phyloP scores from a whole-genome alignment of 53 echinoderm and acorn worm genomes.

The Temnopleurus reevesii region DNA sequence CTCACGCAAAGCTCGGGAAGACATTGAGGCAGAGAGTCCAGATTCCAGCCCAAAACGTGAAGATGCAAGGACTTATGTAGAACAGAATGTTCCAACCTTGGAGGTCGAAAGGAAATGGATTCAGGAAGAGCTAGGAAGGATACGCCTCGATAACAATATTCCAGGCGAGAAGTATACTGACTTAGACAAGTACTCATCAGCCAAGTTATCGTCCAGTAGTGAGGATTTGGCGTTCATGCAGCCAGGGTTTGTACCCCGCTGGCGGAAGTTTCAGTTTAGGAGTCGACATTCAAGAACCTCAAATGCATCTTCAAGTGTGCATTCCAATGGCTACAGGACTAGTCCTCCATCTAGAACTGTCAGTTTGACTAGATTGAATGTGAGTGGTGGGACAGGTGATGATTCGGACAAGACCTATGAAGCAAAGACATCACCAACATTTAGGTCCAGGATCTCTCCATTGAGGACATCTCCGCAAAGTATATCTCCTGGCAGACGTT shows the following conservation, averaged over 20 bases:
- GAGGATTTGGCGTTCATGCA: background rate
- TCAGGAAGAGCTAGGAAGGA: conserved; percentile 38
- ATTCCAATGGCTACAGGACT: background rate
- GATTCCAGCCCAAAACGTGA: background rate
- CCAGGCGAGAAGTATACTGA: conserved; percentile 51
- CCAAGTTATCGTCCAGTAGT: background rate
- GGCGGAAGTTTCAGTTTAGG: conserved; percentile 51
- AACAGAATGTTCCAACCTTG: background rate
- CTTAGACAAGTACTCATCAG: background rate
- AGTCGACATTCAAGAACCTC: background rate
- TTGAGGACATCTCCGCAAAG: background rate
- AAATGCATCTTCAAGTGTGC: background rate
- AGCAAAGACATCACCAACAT: background rate
- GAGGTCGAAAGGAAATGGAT: conserved; percentile 44
- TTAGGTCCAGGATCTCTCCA: background rate
- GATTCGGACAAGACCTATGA: background rate
- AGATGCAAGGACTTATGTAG: background rate
- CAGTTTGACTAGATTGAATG: background rate
- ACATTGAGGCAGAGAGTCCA: conserved; percentile 22
- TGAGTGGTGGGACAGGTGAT: background rate
- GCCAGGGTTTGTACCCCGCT: conserved; percentile 9
- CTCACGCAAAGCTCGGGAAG: conserved; percentile 54
- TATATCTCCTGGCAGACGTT: background rate
- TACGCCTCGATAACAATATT: conserved; percentile 54
- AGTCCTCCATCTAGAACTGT: background rate